These are phyloP conservation scores for Merluccius polli DNA, from an alignment of 2,797 vertebrate species.

Conservation along the genomic window DNA sequence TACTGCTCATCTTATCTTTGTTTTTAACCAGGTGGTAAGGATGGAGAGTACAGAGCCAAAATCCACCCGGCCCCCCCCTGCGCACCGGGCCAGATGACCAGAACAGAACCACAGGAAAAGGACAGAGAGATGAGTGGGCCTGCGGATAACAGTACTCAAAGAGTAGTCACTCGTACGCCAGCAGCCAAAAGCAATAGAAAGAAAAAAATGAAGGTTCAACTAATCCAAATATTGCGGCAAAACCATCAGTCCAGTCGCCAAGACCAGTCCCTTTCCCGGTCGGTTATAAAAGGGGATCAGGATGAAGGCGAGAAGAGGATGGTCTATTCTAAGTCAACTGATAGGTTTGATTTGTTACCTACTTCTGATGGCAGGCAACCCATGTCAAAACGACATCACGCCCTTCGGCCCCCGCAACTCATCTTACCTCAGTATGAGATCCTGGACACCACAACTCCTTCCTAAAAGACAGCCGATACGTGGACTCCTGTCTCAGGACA, in stretches of 20 bases:
- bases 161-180: not conserved
- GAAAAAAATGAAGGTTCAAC: conserved; percentile 27
- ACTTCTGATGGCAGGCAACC: conserved; percentile 12
- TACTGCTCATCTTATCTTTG: conserved; percentile 28
- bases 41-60: conserved; percentile 19
- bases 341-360: conserved; percentile 4
- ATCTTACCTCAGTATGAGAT: conserved; percentile 63
- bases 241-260: conserved; percentile 19
- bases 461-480: conserved; percentile 13
- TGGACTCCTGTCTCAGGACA: conserved; percentile 1
- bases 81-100: not conserved
- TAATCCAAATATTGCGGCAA: conserved; percentile 3
- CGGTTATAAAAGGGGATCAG: conserved; percentile 14
- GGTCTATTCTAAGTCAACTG: not conserved
- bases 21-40: conserved; percentile 35
- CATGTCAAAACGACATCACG: conserved; percentile 31
- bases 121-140: conserved; percentile 19
- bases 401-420: conserved; percentile 38
- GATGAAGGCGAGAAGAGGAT: not conserved
- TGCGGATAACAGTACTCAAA: not conserved
- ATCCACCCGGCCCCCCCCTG: conserved; percentile 3
- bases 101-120: conserved; percentile 12
- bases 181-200: conserved; percentile 24
- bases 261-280: conserved; percentile 10
- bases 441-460: conserved; percentile 36